Base-by-base conservation (phyloP, 2,113 vertebrate species). In the Laticauda laticaudata region DNA sequence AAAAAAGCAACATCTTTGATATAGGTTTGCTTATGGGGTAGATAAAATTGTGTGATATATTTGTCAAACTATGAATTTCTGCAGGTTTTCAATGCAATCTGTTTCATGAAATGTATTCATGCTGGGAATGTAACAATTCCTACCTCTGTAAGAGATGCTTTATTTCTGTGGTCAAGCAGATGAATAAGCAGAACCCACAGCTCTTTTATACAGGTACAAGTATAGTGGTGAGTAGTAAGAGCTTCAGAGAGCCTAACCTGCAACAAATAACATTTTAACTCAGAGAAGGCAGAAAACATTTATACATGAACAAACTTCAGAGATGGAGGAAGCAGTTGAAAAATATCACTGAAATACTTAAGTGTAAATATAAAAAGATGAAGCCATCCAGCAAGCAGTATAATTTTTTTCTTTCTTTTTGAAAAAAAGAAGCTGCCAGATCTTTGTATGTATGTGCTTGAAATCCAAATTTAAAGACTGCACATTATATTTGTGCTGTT, bases 171-270 rank as follows among this genome's bases (percentile, higher is more conserved):
- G 92, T 99, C 98, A 93, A 99, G 96, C 59, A 99, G 96, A 75
- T 99, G 98, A 95, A 99, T 98, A 94, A 99, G 97, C 8, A 99
- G 96, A 94, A 99, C 11, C 99, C 99, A 99, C 51, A 99, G 96
- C 91, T 99, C 99, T 96, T 98, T 99, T 95, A 98, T 95, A 95
- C 99, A 99, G 59, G 92, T 86, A 96, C 99, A 99, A 0, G 97
- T 96, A 95, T 98, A 99, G 91, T 98, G 98, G 92, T 98, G 96
- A 97, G 91, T 98, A 93, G 54, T 96, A 94, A 99, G 96, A 64
- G 97, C 98, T 94, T 99, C 99, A 45, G 98, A 98, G 39, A 98
- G 98, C 91, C 99, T 98, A 75, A 99, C 98, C 99, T 99, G 56
- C 26, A 45, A 69, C 87, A 89, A 57, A 96, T 26, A 96, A 97